These are phyloP conservation scores for Bilobella aurantiaca DNA, from an alignment of 1,140 invertebrate genomes.

Conservation along the genomic window DNA sequence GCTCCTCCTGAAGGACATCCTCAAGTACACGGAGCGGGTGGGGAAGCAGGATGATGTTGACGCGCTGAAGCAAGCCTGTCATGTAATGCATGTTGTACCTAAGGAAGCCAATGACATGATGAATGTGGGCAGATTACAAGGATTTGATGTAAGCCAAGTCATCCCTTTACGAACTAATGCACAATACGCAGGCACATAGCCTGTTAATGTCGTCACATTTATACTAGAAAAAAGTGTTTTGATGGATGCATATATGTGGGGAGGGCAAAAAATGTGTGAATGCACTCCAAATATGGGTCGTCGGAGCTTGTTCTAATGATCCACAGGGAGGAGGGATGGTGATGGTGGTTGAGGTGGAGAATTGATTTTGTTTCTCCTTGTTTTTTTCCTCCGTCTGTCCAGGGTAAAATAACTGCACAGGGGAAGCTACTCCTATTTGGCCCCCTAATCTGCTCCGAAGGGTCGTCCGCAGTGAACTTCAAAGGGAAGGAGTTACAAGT, in stretches of 20 bases:
- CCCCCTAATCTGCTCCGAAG: conserved; percentile 67
- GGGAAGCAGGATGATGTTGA: conserved; percentile 56
- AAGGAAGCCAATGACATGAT: conserved; percentile 97
- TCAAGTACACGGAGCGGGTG: conserved; percentile 63
- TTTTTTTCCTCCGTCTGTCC: conserved; percentile 39
- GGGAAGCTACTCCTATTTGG: conserved; percentile 90
- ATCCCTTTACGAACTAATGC: too few species aligned
- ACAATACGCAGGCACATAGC: too few species aligned
- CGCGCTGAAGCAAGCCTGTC: conserved; percentile 62
- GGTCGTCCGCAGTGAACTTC: conserved; percentile 46
- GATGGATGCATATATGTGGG: too few species aligned
- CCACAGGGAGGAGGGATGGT: too few species aligned
- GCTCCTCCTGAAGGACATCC: conserved; percentile 74
- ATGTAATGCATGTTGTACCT: conserved; percentile 61
- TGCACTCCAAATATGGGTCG: too few species aligned
- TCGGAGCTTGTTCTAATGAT: too few species aligned
- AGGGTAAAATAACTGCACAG: conserved; percentile 96
- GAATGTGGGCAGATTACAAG: conserved; percentile 91
- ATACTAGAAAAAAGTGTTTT: too few species aligned
- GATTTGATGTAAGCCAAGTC: conserved; percentile 73
- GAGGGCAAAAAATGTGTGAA: too few species aligned
- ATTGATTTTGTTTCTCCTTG: too few species aligned
- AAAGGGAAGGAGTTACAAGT: conserved; percentile 80
- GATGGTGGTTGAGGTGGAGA: too few species aligned
- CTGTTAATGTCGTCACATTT: conserved; percentile 13